Evolutionary conservation across 2,888 invertebrate species (phyloP).

Genomic region (Clanis bilineata): DNA sequence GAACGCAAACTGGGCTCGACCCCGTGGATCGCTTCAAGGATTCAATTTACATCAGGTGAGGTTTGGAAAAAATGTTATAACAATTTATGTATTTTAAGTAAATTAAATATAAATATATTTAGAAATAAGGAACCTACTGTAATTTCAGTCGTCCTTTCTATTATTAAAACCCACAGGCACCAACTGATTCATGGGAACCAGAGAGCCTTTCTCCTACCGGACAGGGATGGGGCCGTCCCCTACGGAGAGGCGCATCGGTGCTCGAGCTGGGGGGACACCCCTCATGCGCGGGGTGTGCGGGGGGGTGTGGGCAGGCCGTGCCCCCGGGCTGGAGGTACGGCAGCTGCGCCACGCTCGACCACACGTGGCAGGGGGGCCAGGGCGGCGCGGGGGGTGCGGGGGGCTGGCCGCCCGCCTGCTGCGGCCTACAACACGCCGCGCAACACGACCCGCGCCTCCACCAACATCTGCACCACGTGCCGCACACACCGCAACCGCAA

Average conservation of each 20-base stretch:
- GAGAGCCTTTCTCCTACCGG: constrained; percentile 37
- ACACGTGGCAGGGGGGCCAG: constrained; percentile 50
- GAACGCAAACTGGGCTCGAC: constrained; percentile 56
- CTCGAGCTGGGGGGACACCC: constrained; percentile 60
- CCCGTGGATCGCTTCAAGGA: constrained; percentile 58
- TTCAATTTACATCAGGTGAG: constrained; percentile 38
- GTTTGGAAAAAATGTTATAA: background rate
- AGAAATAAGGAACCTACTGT: background rate
- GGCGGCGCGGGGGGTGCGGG: no score
- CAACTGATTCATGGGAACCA: constrained; percentile 59
- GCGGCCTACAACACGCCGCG: constrained; percentile 37
- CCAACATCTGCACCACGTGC: constrained; percentile 46
- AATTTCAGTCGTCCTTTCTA: background rate
- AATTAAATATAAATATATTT: no score
- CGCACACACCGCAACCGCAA: constrained; percentile 57
- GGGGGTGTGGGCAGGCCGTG: constrained; percentile 46
- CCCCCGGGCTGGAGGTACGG: constrained; percentile 67
- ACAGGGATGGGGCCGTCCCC: constrained; percentile 60
- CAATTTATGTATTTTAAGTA: background rate
- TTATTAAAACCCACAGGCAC: constrained; percentile 27
- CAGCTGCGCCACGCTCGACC: constrained; percentile 72
- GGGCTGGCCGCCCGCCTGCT: constrained; percentile 45
- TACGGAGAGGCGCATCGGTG: constrained; percentile 70
- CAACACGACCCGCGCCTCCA: constrained; percentile 26
- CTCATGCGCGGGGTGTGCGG: constrained; percentile 45